Evolutionary conservation across 1,140 invertebrate genomes (phyloP).

Genomic region (Laodelphax striatellus): DNA sequence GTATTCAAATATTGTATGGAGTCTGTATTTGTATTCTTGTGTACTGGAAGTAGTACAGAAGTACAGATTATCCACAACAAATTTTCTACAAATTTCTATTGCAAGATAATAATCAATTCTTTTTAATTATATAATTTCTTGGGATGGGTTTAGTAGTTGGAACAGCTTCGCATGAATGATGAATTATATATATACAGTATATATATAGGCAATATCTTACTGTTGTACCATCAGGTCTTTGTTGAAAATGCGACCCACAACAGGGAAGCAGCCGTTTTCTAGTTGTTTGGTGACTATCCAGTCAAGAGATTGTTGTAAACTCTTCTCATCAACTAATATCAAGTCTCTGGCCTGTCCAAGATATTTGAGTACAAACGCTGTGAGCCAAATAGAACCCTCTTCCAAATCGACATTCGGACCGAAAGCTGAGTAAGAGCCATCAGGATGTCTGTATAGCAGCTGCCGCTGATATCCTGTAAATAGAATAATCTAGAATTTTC

Average conservation of each 20-base stretch:
- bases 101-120: too few relatives aligned
- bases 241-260: conserved; percentile 62
- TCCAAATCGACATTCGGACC: conserved; percentile 40
- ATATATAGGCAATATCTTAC: too few relatives aligned
- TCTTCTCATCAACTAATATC: conserved; percentile 52
- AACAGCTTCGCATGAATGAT: too few relatives aligned
- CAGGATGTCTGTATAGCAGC: conserved; percentile 54
- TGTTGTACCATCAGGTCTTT: conserved; percentile 53
- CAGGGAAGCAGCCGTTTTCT: conserved; percentile 66
- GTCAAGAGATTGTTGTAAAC: conserved; percentile 49
- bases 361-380: conserved; percentile 66
- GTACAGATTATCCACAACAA: too few relatives aligned
- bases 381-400: conserved; percentile 68
- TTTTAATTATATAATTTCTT: too few relatives aligned
- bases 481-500: background rate
- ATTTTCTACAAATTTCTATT: too few relatives aligned
- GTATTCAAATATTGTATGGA: too few relatives aligned
- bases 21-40: too few relatives aligned
- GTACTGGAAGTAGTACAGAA: too few relatives aligned
- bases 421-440: conserved; percentile 75
- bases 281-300: conserved; percentile 62
- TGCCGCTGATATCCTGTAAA: conserved; percentile 60
- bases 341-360: conserved; percentile 49
- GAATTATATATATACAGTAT: too few relatives aligned
- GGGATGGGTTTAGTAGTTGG: too few relatives aligned